Conservation (phyloP, 2,888 invertebrate genomes). For the Meiosimyza decipiens region DNA sequence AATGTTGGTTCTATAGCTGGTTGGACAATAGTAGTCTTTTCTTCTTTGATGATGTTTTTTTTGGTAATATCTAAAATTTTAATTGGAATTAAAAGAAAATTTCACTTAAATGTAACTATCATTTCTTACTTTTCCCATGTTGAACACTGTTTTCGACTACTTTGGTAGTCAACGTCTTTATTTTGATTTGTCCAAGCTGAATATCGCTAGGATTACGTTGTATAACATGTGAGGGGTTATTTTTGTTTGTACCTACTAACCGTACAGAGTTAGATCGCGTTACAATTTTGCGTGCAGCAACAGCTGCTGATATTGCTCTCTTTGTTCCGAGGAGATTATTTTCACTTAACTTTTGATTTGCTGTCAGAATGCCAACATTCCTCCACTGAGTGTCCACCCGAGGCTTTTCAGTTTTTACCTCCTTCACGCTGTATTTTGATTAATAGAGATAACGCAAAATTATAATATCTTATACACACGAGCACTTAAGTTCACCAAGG, state of each 20-base stretch:
- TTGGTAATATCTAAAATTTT: conserved; percentile 31
- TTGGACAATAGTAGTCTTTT: conserved; percentile 14
- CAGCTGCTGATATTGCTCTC: neutral
- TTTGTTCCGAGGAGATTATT: conserved; percentile 16
- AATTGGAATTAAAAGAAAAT: neutral
- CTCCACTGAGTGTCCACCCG: conserved; percentile 65
- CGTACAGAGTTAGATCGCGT: conserved; percentile 60
- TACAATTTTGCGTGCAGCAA: conserved; percentile 40
- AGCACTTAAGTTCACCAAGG: neutral
- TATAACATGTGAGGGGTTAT: neutral
- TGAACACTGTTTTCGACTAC: conserved; percentile 54
- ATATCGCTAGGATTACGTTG: conserved; percentile 43
- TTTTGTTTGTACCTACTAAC: conserved; percentile 37
- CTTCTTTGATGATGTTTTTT: conserved; percentile 24
- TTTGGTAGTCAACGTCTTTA: conserved; percentile 56
- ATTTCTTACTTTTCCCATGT: conserved; percentile 48
- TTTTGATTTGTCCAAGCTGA: conserved; percentile 45
- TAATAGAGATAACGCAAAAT: neutral
- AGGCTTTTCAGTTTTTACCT: conserved; percentile 62
- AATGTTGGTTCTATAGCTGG: conserved; percentile 44
- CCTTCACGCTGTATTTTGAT: conserved; percentile 45
- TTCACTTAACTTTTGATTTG: conserved; percentile 31
- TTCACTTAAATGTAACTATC: neutral
- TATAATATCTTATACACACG: conserved; percentile 15
- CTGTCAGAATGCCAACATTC: conserved; percentile 47